These are phyloP conservation scores for Holacanthus passer DNA, from an alignment of 2,113 vertebrate species.

Conservation along the genomic window DNA sequence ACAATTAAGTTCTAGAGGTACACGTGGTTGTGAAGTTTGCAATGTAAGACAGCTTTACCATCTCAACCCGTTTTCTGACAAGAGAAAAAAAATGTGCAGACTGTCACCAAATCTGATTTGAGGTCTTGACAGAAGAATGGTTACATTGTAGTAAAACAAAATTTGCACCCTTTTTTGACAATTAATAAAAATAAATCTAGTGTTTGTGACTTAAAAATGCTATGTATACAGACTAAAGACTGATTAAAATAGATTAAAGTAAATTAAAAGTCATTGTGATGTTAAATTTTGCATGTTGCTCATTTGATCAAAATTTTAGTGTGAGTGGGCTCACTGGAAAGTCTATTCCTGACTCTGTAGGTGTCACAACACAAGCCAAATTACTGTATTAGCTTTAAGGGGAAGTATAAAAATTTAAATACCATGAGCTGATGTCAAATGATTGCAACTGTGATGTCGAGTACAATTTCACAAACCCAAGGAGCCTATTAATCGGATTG, in stretches of 20 bases:
- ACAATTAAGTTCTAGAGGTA: not conserved
- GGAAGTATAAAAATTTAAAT: not conserved
- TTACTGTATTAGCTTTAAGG: not conserved
- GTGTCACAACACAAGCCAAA: not conserved
- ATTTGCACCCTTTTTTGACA: not conserved
- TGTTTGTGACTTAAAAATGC: not conserved
- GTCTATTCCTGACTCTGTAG: not conserved
- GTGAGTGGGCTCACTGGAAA: too few relatives aligned
- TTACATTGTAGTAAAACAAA: not conserved
- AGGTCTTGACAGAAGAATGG: not conserved
- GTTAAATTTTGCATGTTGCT: not conserved
- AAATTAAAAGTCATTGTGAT: not conserved
- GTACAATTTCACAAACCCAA: not conserved
- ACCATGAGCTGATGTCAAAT: not conserved
- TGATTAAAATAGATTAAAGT: too few relatives aligned
- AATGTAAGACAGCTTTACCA: not conserved
- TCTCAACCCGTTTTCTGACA: not conserved
- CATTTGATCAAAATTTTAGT: not conserved
- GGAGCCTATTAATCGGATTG: constrained; percentile 41
- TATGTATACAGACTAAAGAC: not conserved
- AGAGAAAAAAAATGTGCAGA: not conserved
- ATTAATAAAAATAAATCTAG: not conserved
- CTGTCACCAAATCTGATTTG: not conserved
- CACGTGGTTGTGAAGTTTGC: not conserved
- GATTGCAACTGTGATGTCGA: not conserved